These are phyloP conservation scores for Polyodon spathula DNA, from an alignment of 2,113 vertebrate species.

Conservation along the genomic window DNA sequence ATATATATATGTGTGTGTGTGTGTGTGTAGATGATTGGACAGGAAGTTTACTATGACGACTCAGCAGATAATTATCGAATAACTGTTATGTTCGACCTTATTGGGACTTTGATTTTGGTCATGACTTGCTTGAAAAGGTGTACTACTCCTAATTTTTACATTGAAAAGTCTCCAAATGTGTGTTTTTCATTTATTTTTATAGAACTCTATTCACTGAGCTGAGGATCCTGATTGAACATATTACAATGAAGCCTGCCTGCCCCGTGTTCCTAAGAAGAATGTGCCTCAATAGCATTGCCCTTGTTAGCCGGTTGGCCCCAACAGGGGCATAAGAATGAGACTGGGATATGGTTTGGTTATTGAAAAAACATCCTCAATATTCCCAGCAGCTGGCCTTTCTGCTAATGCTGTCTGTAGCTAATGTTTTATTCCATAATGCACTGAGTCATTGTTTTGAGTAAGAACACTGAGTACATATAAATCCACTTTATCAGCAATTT, in stretches of 20 bases:
- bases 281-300: conserved; percentile 89
- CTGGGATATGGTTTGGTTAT: conserved; percentile 30
- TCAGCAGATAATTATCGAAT: too few relatives aligned
- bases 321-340: conserved; percentile 68
- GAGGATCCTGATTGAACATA: conserved; percentile 84
- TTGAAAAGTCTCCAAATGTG: neutral
- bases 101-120: too few relatives aligned
- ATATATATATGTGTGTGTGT: too few relatives aligned
- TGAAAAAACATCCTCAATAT: conserved; percentile 41
- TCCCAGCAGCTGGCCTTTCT: conserved; percentile 56
- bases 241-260: conserved; percentile 91
- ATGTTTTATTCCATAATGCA: conserved; percentile 21
- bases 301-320: conserved; percentile 90
- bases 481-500: too few relatives aligned
- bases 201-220: conserved; percentile 92
- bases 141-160: too few relatives aligned
- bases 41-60: too few relatives aligned
- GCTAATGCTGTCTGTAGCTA: conserved; percentile 31
- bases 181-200: conserved; percentile 23
- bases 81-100: too few relatives aligned
- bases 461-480: conserved; percentile 22
- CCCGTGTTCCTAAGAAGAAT: conserved; percentile 88
- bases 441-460: conserved; percentile 21
- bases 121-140: too few relatives aligned
- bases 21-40: too few relatives aligned